Conservation (phyloP, 2,113 vertebrate genomes). For the Abramis brama region DNA sequence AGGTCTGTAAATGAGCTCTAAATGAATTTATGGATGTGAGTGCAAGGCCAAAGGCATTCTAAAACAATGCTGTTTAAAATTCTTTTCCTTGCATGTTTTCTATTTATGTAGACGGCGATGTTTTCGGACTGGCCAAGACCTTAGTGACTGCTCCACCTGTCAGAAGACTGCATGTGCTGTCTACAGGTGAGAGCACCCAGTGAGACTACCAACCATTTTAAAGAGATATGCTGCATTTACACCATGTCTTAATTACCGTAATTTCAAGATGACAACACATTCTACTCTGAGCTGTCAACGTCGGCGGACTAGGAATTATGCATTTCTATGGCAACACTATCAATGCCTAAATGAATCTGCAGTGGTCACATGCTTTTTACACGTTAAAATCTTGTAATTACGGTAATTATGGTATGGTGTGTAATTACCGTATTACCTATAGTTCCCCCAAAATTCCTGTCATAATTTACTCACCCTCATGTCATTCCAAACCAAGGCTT, state of each 20-base stretch:
- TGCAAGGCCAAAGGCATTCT: background rate
- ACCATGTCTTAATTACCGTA: too few species aligned
- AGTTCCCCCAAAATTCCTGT: background rate
- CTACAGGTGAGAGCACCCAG: conserved; percentile 72
- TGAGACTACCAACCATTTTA: background rate
- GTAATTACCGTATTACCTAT: background rate
- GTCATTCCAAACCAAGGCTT: background rate
- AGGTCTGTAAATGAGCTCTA: conserved; percentile 24
- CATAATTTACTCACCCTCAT: background rate
- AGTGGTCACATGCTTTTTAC: too few species aligned
- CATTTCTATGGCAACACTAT: too few species aligned
- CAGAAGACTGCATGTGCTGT: conserved; percentile 78
- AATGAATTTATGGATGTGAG: conserved; percentile 19
- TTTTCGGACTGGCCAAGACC: conserved; percentile 73
- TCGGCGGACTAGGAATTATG: too few species aligned
- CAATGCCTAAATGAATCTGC: too few species aligned
- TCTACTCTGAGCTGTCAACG: too few species aligned
- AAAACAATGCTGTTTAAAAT: conserved; percentile 21
- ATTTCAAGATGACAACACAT: too few species aligned
- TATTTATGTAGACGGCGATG: conserved; percentile 57
- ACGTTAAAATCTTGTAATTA: too few species aligned
- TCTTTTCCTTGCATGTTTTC: conserved; percentile 30
- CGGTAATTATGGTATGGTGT: too few species aligned
- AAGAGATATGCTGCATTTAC: background rate
- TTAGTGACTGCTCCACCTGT: conserved; percentile 73